These are phyloP conservation scores for Micromys minutus DNA, from an alignment of 2,113 vertebrate genomes.

Conservation along the genomic window DNA sequence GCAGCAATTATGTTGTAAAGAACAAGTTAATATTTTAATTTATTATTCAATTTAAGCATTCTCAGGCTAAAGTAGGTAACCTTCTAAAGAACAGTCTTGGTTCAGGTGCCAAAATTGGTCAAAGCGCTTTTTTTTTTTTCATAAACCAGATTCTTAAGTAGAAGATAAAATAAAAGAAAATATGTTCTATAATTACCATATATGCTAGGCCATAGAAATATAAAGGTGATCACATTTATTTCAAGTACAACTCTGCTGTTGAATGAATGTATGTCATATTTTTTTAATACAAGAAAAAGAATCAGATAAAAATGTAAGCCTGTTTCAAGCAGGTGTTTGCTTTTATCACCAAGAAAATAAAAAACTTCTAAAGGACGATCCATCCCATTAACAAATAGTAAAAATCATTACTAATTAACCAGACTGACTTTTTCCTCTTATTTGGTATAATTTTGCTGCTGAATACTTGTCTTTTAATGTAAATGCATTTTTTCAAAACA, in stretches of 20 bases:
- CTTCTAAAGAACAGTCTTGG: background rate
- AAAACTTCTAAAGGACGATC: constrained; percentile 4
- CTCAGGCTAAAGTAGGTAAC: constrained; percentile 75
- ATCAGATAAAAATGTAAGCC: background rate
- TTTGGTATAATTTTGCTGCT: constrained; percentile 29
- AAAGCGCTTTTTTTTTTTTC: background rate
- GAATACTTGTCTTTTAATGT: constrained; percentile 40
- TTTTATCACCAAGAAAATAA: constrained; percentile 44
- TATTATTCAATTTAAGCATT: constrained; percentile 86
- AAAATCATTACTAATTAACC: constrained; percentile 62
- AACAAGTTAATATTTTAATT: constrained; percentile 94
- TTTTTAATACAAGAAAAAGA: constrained; percentile 48
- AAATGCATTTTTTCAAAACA: constrained; percentile 30
- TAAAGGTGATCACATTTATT: constrained; percentile 10
- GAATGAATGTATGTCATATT: constrained; percentile 43
- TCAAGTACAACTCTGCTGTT: background rate
- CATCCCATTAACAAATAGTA: constrained; percentile 53
- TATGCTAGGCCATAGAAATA: background rate
- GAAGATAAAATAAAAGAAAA: background rate
- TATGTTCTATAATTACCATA: background rate
- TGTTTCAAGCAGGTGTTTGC: constrained; percentile 50
- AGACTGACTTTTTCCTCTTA: constrained; percentile 37
- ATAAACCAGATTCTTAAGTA: background rate
- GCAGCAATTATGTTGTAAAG: constrained; percentile 91
- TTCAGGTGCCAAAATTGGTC: background rate